Percentiles rank a stretch among this genome's conserved stretches.
These are phyloP conservation scores for Antheraea assamensis DNA, from an alignment of 2,888 invertebrate genomes.

Conservation along the genomic window DNA sequence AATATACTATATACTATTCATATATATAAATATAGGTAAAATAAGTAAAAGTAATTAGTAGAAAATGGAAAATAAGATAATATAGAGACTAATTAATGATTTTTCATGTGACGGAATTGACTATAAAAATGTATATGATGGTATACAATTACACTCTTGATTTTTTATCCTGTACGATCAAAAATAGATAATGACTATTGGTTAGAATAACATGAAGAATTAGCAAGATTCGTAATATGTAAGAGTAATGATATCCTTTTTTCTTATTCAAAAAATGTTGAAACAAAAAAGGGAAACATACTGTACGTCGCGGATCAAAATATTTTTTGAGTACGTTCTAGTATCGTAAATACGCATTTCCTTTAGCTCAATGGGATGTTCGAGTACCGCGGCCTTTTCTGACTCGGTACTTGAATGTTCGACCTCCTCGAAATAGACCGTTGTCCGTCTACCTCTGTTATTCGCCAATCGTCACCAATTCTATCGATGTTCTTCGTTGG, in stretches of 20 bases:
- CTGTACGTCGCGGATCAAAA: slow-evolving; percentile 32
- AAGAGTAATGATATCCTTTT: neutral
- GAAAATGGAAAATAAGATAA: too few species aligned
- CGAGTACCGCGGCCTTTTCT: slow-evolving; percentile 60
- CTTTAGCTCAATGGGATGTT: slow-evolving; percentile 67
- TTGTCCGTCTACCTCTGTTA: slow-evolving; percentile 68
- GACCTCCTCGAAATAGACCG: slow-evolving; percentile 74
- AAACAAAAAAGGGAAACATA: neutral
- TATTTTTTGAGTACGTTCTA: slow-evolving; percentile 40
- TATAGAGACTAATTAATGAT: too few species aligned
- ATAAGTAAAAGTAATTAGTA: too few species aligned
- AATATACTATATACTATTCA: too few species aligned
- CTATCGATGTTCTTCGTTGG: slow-evolving; percentile 72
- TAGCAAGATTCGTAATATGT: neutral
- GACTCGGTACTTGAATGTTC: slow-evolving; percentile 72
- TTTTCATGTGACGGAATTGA: too few species aligned
- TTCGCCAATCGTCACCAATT: slow-evolving; percentile 76
- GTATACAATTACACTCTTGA: too few species aligned
- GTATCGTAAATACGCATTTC: slow-evolving; percentile 66
- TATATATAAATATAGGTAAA: too few species aligned
- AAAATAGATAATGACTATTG: neutral
- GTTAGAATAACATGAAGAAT: neutral
- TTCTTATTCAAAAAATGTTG: neutral
- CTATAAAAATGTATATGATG: too few species aligned
- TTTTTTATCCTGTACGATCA: too few species aligned